Evolutionary conservation across 1,140 invertebrate genomes (phyloP).

Genomic region (Ceratosolen fusciceps): DNA sequence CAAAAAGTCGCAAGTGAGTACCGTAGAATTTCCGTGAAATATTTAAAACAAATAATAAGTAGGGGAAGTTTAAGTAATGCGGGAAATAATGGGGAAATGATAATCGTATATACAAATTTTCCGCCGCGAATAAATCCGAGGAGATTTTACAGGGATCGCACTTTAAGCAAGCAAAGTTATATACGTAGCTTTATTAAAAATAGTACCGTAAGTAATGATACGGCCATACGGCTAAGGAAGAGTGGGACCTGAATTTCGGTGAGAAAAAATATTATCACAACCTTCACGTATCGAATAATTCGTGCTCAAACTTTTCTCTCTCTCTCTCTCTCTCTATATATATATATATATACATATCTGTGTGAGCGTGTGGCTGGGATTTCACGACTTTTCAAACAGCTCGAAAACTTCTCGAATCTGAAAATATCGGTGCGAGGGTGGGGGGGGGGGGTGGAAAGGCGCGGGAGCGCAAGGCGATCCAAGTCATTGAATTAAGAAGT

Average conservation of each 20-base stretch:
- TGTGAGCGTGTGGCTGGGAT: neutral
- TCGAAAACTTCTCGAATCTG: slow-evolving; percentile 16
- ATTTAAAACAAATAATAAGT: too few species aligned
- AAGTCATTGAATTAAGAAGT: too few species aligned
- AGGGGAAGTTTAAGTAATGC: too few species aligned
- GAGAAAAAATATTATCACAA: slow-evolving; percentile 15
- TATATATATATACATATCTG: too few species aligned
- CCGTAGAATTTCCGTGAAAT: too few species aligned
- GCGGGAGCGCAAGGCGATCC: too few species aligned
- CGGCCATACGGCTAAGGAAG: neutral
- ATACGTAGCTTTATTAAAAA: neutral
- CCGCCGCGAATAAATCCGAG: neutral
- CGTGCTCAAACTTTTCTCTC: neutral
- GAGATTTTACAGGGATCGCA: neutral
- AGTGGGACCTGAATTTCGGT: neutral
- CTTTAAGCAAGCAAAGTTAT: neutral
- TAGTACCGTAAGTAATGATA: neutral
- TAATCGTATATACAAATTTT: neutral
- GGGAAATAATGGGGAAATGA: neutral
- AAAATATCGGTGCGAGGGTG: neutral
- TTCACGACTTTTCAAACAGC: slow-evolving; percentile 28
- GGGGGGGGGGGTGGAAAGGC: too few species aligned
- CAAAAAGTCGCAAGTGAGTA: too few species aligned
- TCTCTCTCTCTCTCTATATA: too few species aligned
- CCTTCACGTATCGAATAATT: neutral